Base-by-base conservation (phyloP, 2,113 vertebrate genomes). In the Pseudolaguvia tuberculata region DNA sequence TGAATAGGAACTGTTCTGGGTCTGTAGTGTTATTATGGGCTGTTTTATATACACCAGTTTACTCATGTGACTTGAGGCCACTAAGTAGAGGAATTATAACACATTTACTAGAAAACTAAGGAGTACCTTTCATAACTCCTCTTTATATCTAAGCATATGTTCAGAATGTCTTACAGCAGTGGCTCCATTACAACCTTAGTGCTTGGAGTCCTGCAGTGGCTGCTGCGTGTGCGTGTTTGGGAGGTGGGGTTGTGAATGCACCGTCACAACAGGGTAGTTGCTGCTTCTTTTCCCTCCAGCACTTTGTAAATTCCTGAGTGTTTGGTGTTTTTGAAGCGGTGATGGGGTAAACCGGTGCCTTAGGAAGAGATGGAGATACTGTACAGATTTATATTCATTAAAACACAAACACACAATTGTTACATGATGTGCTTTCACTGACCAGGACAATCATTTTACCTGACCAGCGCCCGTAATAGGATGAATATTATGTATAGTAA, bases 401-500 rank as follows among this genome's bases (percentile, higher is more conserved):
- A 35, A 35, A 42, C 4, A 42, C 4, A 5, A 4, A 42, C 39
- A 42, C 39, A 42, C 31, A 35, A 35, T 6, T 75, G 79, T 87
- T 69, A 65, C 76, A 50, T 75, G 77, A 53, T 72, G 75, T 81
- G 88, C 84, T 89, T 83, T 80, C 88, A 87, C 90, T 86, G 83
- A 90, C 92, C 91, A 89, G 90, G 93, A 95, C 93, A 96, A 93
- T 97, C 93, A 90, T 86, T 87, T 85, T 75, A 79, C 78, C 80
- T 81, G 80, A 84, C 77, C 70, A 82, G 83, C 86, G 81, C 78
- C 75, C 85, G 84, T 84, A 86, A 87, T 84, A 84, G 78, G 73
- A 84, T 86, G 63, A 81, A 84, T 83, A 82, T 86, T 85, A 84
- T 31, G 81, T 73, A 84, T 80, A 78, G 84, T 90, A 84, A 84